Percentiles rank a stretch among this genome's conserved stretches.
Evolutionary conservation across 2,113 vertebrate species (phyloP).

Genomic region (Anseranas semipalmata): DNA sequence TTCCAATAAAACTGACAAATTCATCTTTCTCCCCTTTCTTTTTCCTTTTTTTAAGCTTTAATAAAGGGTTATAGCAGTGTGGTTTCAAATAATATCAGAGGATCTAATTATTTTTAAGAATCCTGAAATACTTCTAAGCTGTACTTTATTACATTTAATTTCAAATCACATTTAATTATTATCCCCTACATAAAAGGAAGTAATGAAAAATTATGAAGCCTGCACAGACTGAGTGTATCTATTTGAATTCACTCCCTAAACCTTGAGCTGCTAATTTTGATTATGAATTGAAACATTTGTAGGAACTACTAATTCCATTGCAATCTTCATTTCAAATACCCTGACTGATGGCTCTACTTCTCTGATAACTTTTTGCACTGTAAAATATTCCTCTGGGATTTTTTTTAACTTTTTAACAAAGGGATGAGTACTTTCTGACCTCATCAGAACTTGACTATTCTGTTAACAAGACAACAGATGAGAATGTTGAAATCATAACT

Average conservation of each 20-base stretch:
- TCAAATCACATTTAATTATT: slow-evolving; percentile 65
- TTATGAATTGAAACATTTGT: slow-evolving; percentile 61
- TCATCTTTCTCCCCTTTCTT: slow-evolving; percentile 6
- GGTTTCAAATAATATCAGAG: slow-evolving; percentile 51
- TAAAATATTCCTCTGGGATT: neutral
- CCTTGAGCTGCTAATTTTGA: slow-evolving; percentile 42
- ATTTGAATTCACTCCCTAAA: slow-evolving; percentile 42
- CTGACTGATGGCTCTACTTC: neutral
- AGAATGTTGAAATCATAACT: neutral
- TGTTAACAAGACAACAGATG: neutral
- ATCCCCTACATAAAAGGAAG: slow-evolving; percentile 51
- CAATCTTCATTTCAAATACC: slow-evolving; percentile 5
- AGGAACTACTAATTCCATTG: neutral
- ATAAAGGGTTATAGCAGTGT: slow-evolving; percentile 1
- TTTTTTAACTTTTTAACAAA: neutral
- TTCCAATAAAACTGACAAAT: slow-evolving; percentile 49
- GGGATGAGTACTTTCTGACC: neutral
- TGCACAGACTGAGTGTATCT: neutral
- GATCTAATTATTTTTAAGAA: slow-evolving; percentile 67
- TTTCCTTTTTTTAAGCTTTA: neutral
- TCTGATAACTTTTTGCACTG: neutral
- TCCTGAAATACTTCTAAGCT: slow-evolving; percentile 39
- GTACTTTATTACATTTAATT: slow-evolving; percentile 40
- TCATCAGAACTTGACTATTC: neutral
- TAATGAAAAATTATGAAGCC: slow-evolving; percentile 5